A percentile compares a stretch with the other conserved stretches of the same genome.
phyloP scores from a whole-genome alignment of 1,140 invertebrate genomes.

The Thaumatotibia leucotreta region DNA sequence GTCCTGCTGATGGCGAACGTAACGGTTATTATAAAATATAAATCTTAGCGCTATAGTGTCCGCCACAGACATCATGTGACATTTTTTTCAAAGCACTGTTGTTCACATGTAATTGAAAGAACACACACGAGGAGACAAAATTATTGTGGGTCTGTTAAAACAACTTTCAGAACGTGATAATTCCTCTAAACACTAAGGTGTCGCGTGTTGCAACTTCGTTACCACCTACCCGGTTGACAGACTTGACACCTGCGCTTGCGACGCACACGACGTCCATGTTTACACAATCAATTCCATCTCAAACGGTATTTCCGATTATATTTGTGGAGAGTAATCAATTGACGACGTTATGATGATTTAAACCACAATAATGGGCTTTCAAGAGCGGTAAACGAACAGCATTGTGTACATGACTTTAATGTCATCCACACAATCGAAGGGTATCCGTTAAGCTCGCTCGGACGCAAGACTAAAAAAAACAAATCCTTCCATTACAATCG shows the following conservation, averaged over 20 bases:
- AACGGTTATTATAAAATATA: too few relatives aligned
- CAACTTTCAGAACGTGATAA: slow-evolving; percentile 4
- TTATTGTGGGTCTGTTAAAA: neutral
- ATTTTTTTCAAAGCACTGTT: too few relatives aligned
- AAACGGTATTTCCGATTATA: slow-evolving; percentile 53
- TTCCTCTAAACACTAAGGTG: slow-evolving; percentile 2
- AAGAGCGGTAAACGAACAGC: slow-evolving; percentile 38
- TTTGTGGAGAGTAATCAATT: slow-evolving; percentile 42
- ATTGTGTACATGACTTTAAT: slow-evolving; percentile 52
- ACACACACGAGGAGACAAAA: neutral
- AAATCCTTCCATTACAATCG: too few relatives aligned
- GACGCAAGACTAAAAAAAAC: slow-evolving; percentile 20
- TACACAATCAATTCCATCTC: slow-evolving; percentile 54
- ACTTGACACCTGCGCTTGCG: slow-evolving; percentile 44
- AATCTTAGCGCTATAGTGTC: too few relatives aligned
- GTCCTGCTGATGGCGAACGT: too few relatives aligned
- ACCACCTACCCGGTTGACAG: slow-evolving; percentile 43
- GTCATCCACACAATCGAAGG: slow-evolving; percentile 49
- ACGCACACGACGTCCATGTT: slow-evolving; percentile 38
- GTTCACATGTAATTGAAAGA: too few relatives aligned
- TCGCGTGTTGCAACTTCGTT: slow-evolving; percentile 15
- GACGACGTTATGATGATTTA: slow-evolving; percentile 58
- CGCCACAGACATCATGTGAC: too few relatives aligned
- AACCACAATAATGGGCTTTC: slow-evolving; percentile 29
- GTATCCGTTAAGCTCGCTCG: slow-evolving; percentile 36